These are phyloP conservation scores for Perodicticus potto DNA, from an alignment of 2,797 vertebrate species.

Conservation along the genomic window DNA sequence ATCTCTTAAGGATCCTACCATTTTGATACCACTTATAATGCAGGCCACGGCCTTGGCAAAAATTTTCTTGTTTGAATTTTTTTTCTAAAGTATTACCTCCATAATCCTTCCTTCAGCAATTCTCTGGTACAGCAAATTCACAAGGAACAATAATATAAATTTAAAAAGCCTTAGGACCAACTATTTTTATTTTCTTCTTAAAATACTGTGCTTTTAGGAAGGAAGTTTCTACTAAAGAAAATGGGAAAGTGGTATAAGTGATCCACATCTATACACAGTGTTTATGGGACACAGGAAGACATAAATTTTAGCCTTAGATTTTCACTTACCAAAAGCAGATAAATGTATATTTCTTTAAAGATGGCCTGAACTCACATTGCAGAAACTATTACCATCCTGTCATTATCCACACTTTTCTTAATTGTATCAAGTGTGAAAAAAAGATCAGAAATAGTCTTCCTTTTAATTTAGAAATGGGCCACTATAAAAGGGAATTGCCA, in stretches of 20 bases:
- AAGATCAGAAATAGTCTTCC: conserved; percentile 8
- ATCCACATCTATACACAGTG: background rate
- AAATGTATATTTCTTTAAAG: conserved; percentile 28
- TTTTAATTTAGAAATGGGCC: conserved; percentile 27
- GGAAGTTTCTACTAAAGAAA: background rate
- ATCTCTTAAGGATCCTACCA: background rate
- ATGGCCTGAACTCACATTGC: conserved; percentile 57
- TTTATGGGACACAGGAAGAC: background rate
- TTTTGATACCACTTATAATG: background rate
- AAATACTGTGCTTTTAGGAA: conserved; percentile 45
- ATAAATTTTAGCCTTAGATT: background rate
- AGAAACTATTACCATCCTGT: conserved; percentile 56
- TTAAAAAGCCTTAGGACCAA: conserved; percentile 49
- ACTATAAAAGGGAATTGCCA: conserved; percentile 36
- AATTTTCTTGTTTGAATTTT: background rate
- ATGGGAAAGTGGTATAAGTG: background rate
- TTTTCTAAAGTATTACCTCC: background rate
- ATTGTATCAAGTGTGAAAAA: conserved; percentile 12
- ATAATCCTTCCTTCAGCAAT: background rate
- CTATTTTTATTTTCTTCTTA: conserved; percentile 66
- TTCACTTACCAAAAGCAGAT: conserved; percentile 12
- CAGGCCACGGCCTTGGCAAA: background rate
- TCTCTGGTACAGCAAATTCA: conserved; percentile 41
- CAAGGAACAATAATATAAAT: background rate
- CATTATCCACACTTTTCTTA: conserved; percentile 54